Evolutionary conservation across 2,797 vertebrate species (phyloP), one percentile per base, ranked within the genome.

Genomic region (Borostomias antarcticus): DNA sequence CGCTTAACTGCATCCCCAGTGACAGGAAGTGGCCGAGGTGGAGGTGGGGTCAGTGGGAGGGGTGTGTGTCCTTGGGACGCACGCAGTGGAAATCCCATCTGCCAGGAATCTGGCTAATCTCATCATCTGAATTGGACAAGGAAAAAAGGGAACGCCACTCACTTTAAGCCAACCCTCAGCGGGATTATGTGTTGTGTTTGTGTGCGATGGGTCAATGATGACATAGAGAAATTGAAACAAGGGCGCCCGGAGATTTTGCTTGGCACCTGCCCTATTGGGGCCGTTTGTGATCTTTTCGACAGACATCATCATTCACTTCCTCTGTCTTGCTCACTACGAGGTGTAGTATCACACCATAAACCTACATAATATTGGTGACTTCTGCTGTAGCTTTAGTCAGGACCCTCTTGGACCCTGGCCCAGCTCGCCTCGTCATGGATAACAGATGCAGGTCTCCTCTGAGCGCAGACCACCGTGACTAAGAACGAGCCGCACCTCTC

Each of bases 61-160:
- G 25, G n/a, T 54, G 28, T 50, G 58, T 15, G 37, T 50, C 52
- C 62, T 66, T 19, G 1, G 75, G 70, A 77, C 70, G 68, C 23
- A 57, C 73, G 69, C 68, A 67, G 70, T 77, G 73, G 75, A 88
- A 84, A 89, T 77, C 78, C 85, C 88, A 90, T 89, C 89, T 90
- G 87, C 76, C 79, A 72, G 82, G 84, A 89, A 86, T 88, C 82
- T 82, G 63, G 43, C 65, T 90, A 89, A 92, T 91, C 86, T 84
- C 81, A 90, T 91, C 83, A 85, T 80, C 52, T 84, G 82, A 80
- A 90, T 76, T 85, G 78, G 80, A 86, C 78, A 80, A 82, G 76
- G 77, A 81, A 79, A 85, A n/a, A 77, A 70, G 70, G 64, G 72
- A 82, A 76, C 76, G 72, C 82, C 82, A 85, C 85, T 88, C 89